phyloP scores from a whole-genome alignment of 2,797 vertebrate genomes.

The Falco novaeseelandiae region DNA sequence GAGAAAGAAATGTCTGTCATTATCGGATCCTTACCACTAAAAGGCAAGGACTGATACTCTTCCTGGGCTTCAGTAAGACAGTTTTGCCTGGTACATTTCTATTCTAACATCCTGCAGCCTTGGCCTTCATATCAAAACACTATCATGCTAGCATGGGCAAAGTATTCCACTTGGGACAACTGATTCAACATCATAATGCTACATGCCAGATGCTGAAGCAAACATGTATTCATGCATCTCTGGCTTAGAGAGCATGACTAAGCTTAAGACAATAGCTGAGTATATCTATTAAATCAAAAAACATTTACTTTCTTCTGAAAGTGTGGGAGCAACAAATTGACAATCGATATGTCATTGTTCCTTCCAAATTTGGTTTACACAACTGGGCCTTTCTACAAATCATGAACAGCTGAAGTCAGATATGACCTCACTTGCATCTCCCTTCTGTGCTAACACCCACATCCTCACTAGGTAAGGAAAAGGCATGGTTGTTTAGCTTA shows the following conservation, averaged over 20 bases:
- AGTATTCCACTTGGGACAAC: background rate
- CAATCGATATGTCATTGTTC: fast-evolving
- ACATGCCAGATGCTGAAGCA: background rate
- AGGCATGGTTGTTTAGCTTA: background rate
- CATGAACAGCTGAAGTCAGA: background rate
- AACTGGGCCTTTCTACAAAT: background rate
- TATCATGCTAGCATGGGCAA: background rate
- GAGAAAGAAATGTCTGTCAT: background rate
- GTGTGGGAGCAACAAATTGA: background rate
- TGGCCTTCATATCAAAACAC: background rate
- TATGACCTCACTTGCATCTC: background rate
- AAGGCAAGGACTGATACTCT: background rate
- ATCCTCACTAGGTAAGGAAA: background rate
- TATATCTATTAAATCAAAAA: background rate
- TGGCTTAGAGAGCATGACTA: background rate
- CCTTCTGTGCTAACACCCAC: background rate
- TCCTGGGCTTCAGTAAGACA: background rate
- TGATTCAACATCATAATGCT: background rate
- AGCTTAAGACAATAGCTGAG: background rate
- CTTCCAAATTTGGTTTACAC: background rate
- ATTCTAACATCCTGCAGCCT: background rate
- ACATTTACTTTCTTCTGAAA: background rate
- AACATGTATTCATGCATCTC: background rate
- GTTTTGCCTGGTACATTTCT: background rate
- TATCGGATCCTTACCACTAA: background rate